Conservation (phyloP, 2,888 invertebrate species). For the Oegoconia quadripuncta region DNA sequence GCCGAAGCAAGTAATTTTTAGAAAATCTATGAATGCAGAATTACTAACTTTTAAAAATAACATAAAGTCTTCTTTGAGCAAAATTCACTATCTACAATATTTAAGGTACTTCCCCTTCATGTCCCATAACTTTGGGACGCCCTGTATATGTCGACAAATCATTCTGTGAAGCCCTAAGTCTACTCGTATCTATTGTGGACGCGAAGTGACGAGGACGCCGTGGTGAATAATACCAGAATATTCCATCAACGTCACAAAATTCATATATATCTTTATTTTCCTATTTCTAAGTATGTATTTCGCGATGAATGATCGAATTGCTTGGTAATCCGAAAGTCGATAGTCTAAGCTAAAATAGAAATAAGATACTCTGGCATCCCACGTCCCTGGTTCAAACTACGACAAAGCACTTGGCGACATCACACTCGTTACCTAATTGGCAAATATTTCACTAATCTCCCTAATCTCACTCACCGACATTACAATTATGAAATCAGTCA, state of each 20-base stretch:
- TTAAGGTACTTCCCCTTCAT: too few relatives aligned
- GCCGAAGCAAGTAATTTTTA: too few relatives aligned
- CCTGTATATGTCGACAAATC: conserved; percentile 26
- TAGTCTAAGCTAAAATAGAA: conserved; percentile 68
- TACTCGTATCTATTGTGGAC: conserved; percentile 49
- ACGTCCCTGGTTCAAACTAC: conserved; percentile 56
- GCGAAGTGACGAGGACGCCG: conserved; percentile 46
- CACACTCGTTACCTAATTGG: conserved; percentile 59
- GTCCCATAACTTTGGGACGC: too few relatives aligned
- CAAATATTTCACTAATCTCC: conserved; percentile 62
- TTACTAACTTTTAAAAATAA: too few relatives aligned
- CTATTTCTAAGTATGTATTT: conserved; percentile 68
- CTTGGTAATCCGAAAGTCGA: conserved; percentile 71
- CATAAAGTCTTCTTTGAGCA: too few relatives aligned
- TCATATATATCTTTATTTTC: conserved; percentile 64
- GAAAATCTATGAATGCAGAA: too few relatives aligned
- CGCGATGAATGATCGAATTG: conserved; percentile 78
- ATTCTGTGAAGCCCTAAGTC: conserved; percentile 19
- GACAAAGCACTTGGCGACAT: conserved; percentile 59
- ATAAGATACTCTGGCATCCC: conserved; percentile 67
- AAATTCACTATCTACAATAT: too few relatives aligned
- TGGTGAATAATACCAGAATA: conserved; percentile 38
- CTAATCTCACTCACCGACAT: conserved; percentile 67
- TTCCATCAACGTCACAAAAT: conserved; percentile 52
- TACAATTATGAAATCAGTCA: conserved; percentile 66